A percentile compares a stretch with the other conserved stretches of the same genome.
These are phyloP conservation scores for Gymnocypris eckloni DNA, from an alignment of 2,797 vertebrate genomes.

Conservation along the genomic window DNA sequence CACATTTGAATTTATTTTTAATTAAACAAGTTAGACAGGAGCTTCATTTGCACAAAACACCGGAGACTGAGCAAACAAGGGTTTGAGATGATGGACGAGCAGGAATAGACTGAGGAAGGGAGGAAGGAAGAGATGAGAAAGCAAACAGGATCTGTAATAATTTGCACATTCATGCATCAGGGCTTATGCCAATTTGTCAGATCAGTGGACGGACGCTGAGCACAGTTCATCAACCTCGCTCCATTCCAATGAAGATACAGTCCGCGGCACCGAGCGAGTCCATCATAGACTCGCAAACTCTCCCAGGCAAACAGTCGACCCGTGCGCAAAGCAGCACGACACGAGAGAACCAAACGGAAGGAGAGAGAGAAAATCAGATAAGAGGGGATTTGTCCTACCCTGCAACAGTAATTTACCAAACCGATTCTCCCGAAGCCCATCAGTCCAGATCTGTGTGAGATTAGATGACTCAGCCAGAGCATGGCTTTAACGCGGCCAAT, in stretches of 20 bases:
- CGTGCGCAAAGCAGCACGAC: background rate
- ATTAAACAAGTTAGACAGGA: background rate
- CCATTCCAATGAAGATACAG: constrained; percentile 20
- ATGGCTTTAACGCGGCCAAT: constrained; percentile 72
- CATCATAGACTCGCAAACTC: background rate
- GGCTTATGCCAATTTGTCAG: constrained; percentile 47
- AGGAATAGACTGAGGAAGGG: constrained; percentile 6
- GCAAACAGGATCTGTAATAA: constrained; percentile 47
- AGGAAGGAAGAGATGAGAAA: constrained; percentile 21
- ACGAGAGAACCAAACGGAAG: constrained; percentile 56
- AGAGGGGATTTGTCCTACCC: constrained; percentile 77
- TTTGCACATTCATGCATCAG: constrained; percentile 46
- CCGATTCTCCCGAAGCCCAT: constrained; percentile 79
- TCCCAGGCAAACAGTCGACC: background rate
- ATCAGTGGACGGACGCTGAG: constrained; percentile 43
- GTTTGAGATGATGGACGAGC: background rate
- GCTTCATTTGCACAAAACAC: background rate
- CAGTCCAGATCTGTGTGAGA: constrained; percentile 77
- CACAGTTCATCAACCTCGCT: constrained; percentile 32
- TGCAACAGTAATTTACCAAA: constrained; percentile 81
- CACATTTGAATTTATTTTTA: background rate
- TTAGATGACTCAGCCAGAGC: constrained; percentile 76
- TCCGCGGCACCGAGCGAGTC: background rate
- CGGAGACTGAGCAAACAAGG: background rate
- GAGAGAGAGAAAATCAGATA: constrained; percentile 69